Evolutionary conservation across 2,797 vertebrate species (phyloP).

Genomic region (Limnodromus scolopaceus): DNA sequence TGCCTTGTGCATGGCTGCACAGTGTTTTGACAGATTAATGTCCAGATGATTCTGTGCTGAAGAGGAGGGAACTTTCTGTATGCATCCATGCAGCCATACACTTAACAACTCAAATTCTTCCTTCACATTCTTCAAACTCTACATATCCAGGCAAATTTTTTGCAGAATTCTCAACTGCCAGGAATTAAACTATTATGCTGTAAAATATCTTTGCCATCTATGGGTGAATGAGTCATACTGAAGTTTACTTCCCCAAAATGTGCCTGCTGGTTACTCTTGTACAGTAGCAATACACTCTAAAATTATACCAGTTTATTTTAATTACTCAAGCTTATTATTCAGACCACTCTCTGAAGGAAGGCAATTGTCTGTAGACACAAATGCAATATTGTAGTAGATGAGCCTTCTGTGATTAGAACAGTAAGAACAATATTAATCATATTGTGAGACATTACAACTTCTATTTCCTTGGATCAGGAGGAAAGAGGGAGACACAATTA

Average conservation of each 20-base stretch:
- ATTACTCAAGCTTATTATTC: slow-evolving; percentile 70
- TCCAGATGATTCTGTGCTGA: neutral
- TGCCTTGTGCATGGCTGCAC: neutral
- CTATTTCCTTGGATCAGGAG: slow-evolving; percentile 33
- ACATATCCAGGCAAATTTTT: neutral
- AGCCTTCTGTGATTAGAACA: slow-evolving; percentile 65
- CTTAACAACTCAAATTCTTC: neutral
- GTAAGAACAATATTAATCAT: slow-evolving; percentile 72
- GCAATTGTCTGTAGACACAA: slow-evolving; percentile 73
- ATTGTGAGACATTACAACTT: slow-evolving; percentile 60
- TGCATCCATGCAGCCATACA: neutral
- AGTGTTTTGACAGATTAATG: neutral
- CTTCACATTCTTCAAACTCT: neutral
- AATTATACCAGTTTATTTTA: slow-evolving; percentile 72
- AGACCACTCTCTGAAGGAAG: slow-evolving; percentile 60
- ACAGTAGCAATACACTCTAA: slow-evolving; percentile 42
- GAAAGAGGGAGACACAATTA: slow-evolving; percentile 33
- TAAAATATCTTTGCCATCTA: slow-evolving; percentile 43
- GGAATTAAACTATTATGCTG: neutral
- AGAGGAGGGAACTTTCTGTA: neutral
- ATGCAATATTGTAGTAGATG: slow-evolving; percentile 68
- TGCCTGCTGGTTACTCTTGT: slow-evolving; percentile 49
- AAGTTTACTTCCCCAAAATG: slow-evolving; percentile 50
- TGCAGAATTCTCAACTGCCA: neutral
- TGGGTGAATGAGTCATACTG: slow-evolving; percentile 30